Base-by-base conservation (phyloP, 1,140 invertebrate genomes). In the Gonatopus flavifemur region DNA sequence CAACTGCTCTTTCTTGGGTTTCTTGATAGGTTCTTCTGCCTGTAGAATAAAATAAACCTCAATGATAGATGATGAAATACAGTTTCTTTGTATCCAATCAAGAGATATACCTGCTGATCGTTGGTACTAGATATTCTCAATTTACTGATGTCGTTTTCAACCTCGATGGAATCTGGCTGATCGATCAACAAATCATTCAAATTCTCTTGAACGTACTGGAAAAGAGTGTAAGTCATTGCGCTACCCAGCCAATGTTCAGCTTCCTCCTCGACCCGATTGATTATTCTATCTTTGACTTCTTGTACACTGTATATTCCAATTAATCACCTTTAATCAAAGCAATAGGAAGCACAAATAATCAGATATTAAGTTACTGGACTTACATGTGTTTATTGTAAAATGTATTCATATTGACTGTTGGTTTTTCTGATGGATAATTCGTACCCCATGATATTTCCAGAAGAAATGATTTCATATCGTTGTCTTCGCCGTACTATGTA, bases 371-470 rank as follows among this genome's bases (percentile, higher is more conserved):
- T 59, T 10, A 2, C 20, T 38, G 49, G 65, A 87, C 88, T 87
- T 83, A 96, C 93, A 95, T 76, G 74, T 93, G 88, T 68, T 91
- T 90, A 78, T 98, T 98, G 68, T 94, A 97, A 79, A 97, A 98
- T 21, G 90, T 86, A 66, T 96, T 88, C 80, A 98, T 81, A 76
- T 90, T 95, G 32, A 96, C 83, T 7, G 67, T 77, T 24, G 94
- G 94, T 58, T 85, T 82, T 55, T 88, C 87, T 33, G 88, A 84
- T 19, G 94, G 94, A 78, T 98, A 98, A 43, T 85, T 85, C 4
- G 85, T 80, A 22, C 84, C 84, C 94, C 94, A 98, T 65, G 80
- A 79, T 35, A 98, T 84, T 79, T 97, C 93, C 40, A 97, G 67
- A 32, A 96, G 67, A 77, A 96, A 93, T 13, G 92, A 90, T 70